Base-by-base conservation (phyloP, 2,113 vertebrate species). In the Cheilinus undulatus region DNA sequence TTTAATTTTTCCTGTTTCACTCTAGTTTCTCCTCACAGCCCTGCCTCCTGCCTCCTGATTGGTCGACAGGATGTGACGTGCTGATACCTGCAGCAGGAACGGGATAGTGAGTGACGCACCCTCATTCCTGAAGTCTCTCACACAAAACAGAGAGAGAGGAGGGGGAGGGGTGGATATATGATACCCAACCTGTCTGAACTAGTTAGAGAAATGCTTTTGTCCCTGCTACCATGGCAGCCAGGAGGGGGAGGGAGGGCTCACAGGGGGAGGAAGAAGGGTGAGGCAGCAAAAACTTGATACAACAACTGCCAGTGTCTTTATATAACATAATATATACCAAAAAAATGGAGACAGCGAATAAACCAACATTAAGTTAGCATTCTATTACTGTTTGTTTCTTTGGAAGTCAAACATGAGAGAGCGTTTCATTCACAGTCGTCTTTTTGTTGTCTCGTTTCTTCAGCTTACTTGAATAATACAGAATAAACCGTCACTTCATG, bases 131-230 rank as follows among this genome's bases (percentile, higher is more conserved):
- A 27, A 58, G 48, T 49, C 46, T 80, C 20, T 26, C 60, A 73
- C 53, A 54, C 49, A 22, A 48, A 8, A 59, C 28, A 15, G 36
- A 6, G 34, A 1, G 15, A 30, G 0, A 7, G 13, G 67, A 15
- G 38, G 62, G 51, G 27, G 0, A 34, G 23, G 32, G 40, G 49
- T 14, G 14, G 86, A 74, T 32, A 85, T 28, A 76, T 54, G 73
- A 92, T 68, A 84, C 90, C 70, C 36, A 68, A 90, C 90, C 78
- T 87, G 88, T 67, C 87, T 77, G 61, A 87, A 88, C 90, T 58
- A 53, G 85, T 89, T 80, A 58, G 32, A 77, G 54, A 77, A 67
- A 24, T 62, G 83, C 76, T 69, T 84, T 89, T 73, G 77, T 82
- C 36, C 38, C 0, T 14, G 77, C 83, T 59, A 28, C 88, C 26